phyloP scores from a whole-genome alignment of 2,888 invertebrate species.

The Lamproptera curius region DNA sequence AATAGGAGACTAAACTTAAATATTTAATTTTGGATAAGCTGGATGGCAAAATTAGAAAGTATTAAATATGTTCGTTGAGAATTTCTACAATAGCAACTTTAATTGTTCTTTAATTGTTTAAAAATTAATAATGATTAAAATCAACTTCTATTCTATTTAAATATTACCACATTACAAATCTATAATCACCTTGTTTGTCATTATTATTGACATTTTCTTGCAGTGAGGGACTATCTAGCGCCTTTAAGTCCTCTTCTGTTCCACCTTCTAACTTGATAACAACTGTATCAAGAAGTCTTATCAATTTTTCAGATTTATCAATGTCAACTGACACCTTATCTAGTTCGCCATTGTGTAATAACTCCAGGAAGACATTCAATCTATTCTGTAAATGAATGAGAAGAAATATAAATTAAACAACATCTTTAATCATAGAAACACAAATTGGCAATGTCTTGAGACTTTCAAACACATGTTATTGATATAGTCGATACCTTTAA shows the following conservation, averaged over 20 bases:
- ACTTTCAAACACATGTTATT: too few species aligned
- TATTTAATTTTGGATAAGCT: too few species aligned
- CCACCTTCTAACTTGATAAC: slow-evolving; percentile 98
- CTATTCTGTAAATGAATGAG: slow-evolving; percentile 81
- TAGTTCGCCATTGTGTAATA: slow-evolving; percentile 85
- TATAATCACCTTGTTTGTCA: slow-evolving; percentile 51
- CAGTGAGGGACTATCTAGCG: slow-evolving; percentile 83
- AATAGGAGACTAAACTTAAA: too few species aligned
- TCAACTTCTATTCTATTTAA: too few species aligned
- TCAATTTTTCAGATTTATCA: slow-evolving; percentile 87
- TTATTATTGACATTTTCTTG: slow-evolving; percentile 41
- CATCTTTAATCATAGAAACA: background rate
- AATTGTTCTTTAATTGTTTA: too few species aligned
- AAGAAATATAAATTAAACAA: slow-evolving; percentile 15
- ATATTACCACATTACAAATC: too few species aligned
- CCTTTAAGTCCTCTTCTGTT: slow-evolving; percentile 90
- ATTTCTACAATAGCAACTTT: too few species aligned
- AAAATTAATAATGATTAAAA: too few species aligned
- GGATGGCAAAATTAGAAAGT: too few species aligned
- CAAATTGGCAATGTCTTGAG: slow-evolving; percentile 6
- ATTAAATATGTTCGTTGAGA: too few species aligned
- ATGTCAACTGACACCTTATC: slow-evolving; percentile 91
- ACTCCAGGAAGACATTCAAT: slow-evolving; percentile 91
- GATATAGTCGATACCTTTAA: slow-evolving; percentile 91
- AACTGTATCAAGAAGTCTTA: slow-evolving; percentile 95